Evolutionary conservation across 2,797 vertebrate species (phyloP).

Genomic region (Furcifer pardalis): DNA sequence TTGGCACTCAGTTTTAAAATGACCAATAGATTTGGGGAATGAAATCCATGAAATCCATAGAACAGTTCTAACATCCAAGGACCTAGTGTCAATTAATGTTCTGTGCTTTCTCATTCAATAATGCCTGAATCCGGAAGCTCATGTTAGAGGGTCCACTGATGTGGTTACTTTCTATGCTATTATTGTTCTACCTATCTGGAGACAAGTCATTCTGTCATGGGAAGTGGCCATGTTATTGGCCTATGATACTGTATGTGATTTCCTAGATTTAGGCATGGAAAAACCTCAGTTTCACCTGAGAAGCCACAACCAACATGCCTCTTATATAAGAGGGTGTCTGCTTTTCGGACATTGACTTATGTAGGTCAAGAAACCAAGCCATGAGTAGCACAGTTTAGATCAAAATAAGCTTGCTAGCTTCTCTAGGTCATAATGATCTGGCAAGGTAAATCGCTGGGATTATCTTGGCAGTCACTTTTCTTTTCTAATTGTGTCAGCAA

Average conservation of each 20-base stretch:
- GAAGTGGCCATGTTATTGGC: neutral
- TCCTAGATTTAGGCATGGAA: neutral
- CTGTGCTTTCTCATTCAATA: neutral
- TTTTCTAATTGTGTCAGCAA: constrained; percentile 50
- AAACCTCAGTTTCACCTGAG: neutral
- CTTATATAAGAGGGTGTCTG: neutral
- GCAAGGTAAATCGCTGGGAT: constrained; percentile 60
- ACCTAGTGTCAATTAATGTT: no score
- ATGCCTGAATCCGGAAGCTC: neutral
- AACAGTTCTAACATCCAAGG: no score
- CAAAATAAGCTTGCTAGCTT: constrained; percentile 59
- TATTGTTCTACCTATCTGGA: neutral
- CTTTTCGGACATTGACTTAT: constrained; percentile 39
- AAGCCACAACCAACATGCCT: neutral
- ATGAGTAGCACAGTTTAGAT: constrained; percentile 53
- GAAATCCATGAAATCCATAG: no score
- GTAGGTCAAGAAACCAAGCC: constrained; percentile 67
- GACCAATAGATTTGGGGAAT: no score
- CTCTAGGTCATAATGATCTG: constrained; percentile 54
- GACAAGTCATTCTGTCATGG: neutral
- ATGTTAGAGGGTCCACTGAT: neutral
- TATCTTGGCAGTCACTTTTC: constrained; percentile 58
- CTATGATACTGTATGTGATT: neutral
- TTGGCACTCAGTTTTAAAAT: no score
- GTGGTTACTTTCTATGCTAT: neutral